These are phyloP conservation scores for Vanessa cardui DNA, from an alignment of 2,888 invertebrate species.

Conservation along the genomic window DNA sequence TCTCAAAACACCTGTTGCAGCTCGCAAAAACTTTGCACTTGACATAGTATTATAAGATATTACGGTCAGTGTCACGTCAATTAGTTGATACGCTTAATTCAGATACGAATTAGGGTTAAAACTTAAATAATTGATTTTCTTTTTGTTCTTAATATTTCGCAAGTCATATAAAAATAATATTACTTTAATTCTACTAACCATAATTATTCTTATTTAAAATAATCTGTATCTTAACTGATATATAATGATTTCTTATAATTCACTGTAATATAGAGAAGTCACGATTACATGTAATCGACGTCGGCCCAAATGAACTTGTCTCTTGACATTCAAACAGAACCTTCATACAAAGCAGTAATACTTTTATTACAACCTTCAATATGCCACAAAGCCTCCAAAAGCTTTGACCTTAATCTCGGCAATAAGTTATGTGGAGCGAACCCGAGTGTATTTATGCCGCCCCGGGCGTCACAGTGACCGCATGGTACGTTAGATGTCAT, in stretches of 20 bases:
- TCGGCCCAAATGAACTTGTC: background rate
- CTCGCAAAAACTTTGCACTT: slow-evolving; percentile 34
- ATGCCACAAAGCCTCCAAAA: slow-evolving; percentile 25
- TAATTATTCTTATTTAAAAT: too few species aligned
- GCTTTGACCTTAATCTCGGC: slow-evolving; percentile 32
- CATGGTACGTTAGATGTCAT: background rate
- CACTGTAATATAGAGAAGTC: background rate
- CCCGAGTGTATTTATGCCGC: slow-evolving; percentile 9
- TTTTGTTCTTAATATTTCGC: too few species aligned
- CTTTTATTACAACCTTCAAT: slow-evolving; percentile 16
- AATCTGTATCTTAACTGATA: too few species aligned
- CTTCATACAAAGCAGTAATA: background rate
- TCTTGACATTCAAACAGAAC: background rate
- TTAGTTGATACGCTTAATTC: slow-evolving; percentile 23
- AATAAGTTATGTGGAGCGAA: slow-evolving; percentile 16
- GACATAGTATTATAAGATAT: slow-evolving; percentile 29
- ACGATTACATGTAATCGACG: background rate
- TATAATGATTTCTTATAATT: too few species aligned
- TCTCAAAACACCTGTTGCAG: slow-evolving; percentile 15
- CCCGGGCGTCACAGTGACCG: slow-evolving; percentile 3
- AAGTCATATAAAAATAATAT: too few species aligned
- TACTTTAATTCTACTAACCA: too few species aligned
- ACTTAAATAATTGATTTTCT: background rate
- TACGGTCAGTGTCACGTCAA: slow-evolving; percentile 35
- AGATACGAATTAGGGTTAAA: background rate